Percentiles rank a stretch among this genome's conserved stretches.
These are phyloP conservation scores for Colostygia pectinataria DNA, from an alignment of 2,888 invertebrate species.

Conservation along the genomic window DNA sequence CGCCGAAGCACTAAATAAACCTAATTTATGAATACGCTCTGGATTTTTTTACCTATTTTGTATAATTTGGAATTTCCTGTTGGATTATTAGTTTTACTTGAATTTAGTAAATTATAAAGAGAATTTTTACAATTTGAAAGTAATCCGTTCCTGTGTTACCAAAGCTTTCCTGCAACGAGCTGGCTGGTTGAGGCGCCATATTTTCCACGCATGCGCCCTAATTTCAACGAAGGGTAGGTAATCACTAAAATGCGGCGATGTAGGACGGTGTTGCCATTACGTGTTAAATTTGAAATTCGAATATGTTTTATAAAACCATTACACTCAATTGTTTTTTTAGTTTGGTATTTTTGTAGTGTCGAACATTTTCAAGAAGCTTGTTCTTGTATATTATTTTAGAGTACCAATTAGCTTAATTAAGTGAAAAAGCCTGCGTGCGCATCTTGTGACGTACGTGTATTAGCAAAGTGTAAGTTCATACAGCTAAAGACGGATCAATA, in stretches of 20 bases:
- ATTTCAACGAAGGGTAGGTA: constrained; percentile 58
- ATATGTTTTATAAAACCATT: not conserved
- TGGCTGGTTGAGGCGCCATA: constrained; percentile 66
- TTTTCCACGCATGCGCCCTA: constrained; percentile 74
- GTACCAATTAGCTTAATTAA: not conserved
- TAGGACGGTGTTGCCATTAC: constrained; percentile 46
- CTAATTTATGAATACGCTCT: not conserved
- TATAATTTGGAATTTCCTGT: too few species aligned
- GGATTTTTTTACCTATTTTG: too few species aligned
- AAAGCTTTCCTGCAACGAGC: constrained; percentile 68
- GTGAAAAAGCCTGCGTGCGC: constrained; percentile 46
- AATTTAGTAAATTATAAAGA: too few species aligned
- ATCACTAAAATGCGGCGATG: constrained; percentile 63
- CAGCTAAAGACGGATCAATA: constrained; percentile 59
- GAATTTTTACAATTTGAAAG: not conserved
- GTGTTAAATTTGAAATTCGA: constrained; percentile 1
- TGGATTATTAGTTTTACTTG: too few species aligned
- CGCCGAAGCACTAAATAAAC: not conserved
- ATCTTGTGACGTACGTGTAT: constrained; percentile 41
- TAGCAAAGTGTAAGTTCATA: constrained; percentile 45
- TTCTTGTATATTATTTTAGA: not conserved
- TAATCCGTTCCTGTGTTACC: constrained; percentile 52
- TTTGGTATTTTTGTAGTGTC: not conserved
- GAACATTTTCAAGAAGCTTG: not conserved
- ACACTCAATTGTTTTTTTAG: not conserved